These are phyloP conservation scores for Pristionchus mayeri DNA, from an alignment of 2,888 invertebrate genomes.

Conservation along the genomic window DNA sequence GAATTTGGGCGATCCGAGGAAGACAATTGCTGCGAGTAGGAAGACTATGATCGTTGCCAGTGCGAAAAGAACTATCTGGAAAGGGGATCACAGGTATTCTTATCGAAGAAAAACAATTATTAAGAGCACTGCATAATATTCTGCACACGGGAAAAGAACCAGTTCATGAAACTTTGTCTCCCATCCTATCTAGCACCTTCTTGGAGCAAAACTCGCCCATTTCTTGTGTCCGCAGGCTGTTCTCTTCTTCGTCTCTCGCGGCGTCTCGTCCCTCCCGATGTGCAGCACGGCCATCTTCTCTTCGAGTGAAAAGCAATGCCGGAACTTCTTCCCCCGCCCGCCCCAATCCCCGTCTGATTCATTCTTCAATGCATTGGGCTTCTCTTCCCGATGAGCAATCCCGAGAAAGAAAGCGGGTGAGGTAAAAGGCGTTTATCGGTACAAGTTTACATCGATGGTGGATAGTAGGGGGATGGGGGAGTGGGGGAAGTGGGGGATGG, in stretches of 20 bases:
- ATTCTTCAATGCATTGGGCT: not conserved
- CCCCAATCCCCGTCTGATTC: not conserved
- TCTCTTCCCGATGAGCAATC: conserved; percentile 20
- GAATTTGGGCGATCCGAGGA: no score
- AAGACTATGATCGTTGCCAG: not conserved
- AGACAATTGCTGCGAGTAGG: not conserved
- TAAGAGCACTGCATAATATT: no score
- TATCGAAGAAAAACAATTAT: no score
- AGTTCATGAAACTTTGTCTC: no score
- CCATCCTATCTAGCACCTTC: no score
- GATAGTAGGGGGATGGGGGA: no score
- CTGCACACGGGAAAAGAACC: no score
- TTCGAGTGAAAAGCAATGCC: not conserved
- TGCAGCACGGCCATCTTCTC: conserved; percentile 5
- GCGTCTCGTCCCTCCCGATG: not conserved
- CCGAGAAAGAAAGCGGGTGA: not conserved
- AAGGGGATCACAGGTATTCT: no score
- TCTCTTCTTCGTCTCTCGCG: not conserved
- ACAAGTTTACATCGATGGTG: conserved; percentile 13
- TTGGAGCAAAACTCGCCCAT: conserved; percentile 6
- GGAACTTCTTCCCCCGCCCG: not conserved
- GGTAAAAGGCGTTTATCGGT: not conserved
- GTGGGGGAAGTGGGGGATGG: not conserved
- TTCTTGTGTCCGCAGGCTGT: not conserved
- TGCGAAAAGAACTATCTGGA: not conserved